Percentiles rank a stretch among this genome's conserved stretches.
These are phyloP conservation scores for Telenomus remus DNA, from an alignment of 1,140 invertebrate species.

Conservation along the genomic window DNA sequence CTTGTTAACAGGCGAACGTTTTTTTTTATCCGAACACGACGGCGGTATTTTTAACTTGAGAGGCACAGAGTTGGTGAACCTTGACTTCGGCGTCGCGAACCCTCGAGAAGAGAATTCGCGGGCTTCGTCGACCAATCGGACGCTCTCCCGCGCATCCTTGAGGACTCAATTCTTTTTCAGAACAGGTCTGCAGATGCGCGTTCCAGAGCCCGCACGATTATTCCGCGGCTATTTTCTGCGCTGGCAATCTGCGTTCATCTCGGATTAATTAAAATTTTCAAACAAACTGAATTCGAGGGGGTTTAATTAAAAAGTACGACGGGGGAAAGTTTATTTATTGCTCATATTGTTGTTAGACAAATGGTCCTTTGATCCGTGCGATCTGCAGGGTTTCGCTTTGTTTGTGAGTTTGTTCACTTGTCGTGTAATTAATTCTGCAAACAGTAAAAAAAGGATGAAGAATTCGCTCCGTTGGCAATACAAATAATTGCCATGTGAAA, in stretches of 20 bases:
- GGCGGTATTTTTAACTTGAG: conserved; percentile 11
- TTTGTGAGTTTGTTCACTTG: no score
- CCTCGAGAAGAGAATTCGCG: conserved; percentile 49
- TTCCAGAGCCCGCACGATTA: conserved; percentile 34
- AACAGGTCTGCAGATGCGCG: conserved; percentile 47
- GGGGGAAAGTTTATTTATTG: no score
- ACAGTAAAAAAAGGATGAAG: no score
- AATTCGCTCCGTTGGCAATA: no score
- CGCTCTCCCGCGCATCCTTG: conserved; percentile 61
- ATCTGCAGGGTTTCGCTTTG: no score
- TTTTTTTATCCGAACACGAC: neutral
- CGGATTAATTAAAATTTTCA: conserved; percentile 45
- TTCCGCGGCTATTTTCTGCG: conserved; percentile 36
- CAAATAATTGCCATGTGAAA: no score
- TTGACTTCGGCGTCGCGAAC: conserved; percentile 59
- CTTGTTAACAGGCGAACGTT: conserved; percentile 10
- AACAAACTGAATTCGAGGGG: neutral
- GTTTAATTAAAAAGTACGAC: conserved; percentile 1
- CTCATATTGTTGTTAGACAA: no score
- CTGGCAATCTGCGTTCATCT: conserved; percentile 33
- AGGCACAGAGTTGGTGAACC: conserved; percentile 34
- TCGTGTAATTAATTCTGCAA: no score
- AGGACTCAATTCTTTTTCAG: conserved; percentile 49
- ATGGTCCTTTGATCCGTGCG: no score
- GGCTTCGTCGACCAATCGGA: conserved; percentile 54